Evolutionary conservation across 2,888 invertebrate genomes (phyloP), one percentile per base, ranked within the genome.

Genomic region (Cheilosia soror): DNA sequence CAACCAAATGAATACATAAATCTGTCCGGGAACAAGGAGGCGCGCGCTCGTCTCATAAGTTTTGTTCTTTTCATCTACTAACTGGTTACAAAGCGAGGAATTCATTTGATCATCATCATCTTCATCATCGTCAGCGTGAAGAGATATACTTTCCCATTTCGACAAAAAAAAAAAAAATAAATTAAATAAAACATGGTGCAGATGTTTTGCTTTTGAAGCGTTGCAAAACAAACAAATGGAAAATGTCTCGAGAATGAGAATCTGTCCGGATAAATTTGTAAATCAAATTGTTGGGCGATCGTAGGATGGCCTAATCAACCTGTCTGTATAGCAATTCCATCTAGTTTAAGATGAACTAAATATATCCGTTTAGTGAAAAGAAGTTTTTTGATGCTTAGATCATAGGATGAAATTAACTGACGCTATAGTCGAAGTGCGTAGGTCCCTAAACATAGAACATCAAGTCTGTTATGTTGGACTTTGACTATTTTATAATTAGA

Each of bases 1-100:
- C 60, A 51, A 78, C 73, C 83, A 75, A 84, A 84, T 84, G 84
- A 65, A 57, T 15, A 42, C 75, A 84, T 84, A 84, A 84, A 84
- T 84, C 84, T 76, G 69, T 65, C 20, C 6, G 20, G 42, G 58
- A 55, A 68, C 60, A 60, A 82, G 47, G 29, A 58, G 57, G 25
- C 27, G 65, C 31, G 15, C 31, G 47, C n/a, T 27, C 29, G 37
- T 37, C 55, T 73, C 49, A 65, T 60, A 44, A 72, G 31, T 20
- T 40, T 65, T 65, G 31, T 60, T 73, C 57, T 55, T 53, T 37
- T 75, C 62, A 69, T 58, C 69, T 66, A 2, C 75, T 57, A 68
- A 75, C 75, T 69, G 57, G 76, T 69, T 81, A 33, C 37, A 33
- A 37, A 27, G 20, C 20, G 40, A 44, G 76, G 76, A 82, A 82